phyloP scores from a whole-genome alignment of 2,888 invertebrate species.

The Notodonta dromedarius region DNA sequence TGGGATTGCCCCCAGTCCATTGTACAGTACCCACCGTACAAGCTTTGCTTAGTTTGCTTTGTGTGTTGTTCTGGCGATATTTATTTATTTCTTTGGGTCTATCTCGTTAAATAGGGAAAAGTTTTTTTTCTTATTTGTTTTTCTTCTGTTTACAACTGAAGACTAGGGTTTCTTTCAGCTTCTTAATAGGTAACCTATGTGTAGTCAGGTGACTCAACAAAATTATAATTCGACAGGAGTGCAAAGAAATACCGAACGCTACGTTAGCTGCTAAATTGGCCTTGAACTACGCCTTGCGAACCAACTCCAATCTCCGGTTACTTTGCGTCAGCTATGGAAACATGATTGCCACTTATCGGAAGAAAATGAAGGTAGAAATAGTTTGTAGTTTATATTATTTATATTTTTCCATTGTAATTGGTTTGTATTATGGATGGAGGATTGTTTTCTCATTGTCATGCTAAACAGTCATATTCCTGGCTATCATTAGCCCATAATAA shows the following conservation, averaged over 20 bases:
- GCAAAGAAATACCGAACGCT: conserved; percentile 66
- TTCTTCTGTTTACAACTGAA: not conserved
- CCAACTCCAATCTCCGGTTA: conserved; percentile 79
- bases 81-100: no score
- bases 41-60: no score
- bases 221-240: conserved; percentile 41
- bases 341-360: conserved; percentile 60
- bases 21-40: no score
- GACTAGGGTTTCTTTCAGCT: not conserved
- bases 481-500: not conserved
- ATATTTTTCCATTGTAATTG: not conserved
- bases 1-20: no score
- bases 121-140: no score
- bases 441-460: no score
- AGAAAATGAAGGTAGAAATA: conserved; percentile 46
- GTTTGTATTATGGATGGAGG: not conserved
- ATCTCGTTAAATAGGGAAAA: no score
- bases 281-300: conserved; percentile 76
- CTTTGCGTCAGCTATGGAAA: conserved; percentile 83
- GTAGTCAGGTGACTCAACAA: no score
- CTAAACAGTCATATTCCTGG: no score
- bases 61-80: no score
- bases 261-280: conserved; percentile 84
- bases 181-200: no score
- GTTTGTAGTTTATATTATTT: no score